Base-by-base conservation (phyloP, 2,888 invertebrate genomes). In the Thereva nobilitata region DNA sequence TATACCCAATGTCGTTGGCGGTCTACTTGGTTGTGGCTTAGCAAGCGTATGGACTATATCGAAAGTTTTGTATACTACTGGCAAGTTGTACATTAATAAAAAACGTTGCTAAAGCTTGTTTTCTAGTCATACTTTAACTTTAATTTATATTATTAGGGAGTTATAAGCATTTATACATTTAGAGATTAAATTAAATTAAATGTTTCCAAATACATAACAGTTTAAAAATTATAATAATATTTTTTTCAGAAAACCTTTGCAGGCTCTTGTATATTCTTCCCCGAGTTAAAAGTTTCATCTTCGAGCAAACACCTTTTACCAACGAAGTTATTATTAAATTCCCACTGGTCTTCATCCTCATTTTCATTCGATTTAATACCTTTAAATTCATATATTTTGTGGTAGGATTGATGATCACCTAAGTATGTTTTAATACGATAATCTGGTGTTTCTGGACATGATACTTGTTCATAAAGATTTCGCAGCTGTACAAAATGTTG, bases 1-100 rank as follows among this genome's bases (percentile, higher is more conserved):
- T 1, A 86, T 88, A 74, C 86, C 89, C 3, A 88, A 88, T 74
- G 82, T 85, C 35, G 78, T 85, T 42, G 89, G 89, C 5, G 85
- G 87, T 1, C 74, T 89, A 4, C 69, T 84, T 53, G 88, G 88
- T 8, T 86, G 83, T 73, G 82, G 83, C 41, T 64, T 83, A 40
- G 83, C 83, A 3, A 84, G 85, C 71, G 80, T 84, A 5, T 79
- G 78, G 64, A 76, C 76, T 3, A 80, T 80, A 55, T 76, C 77
- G 4, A 78, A 78, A 64, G 76, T 80, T 4, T 67, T 80, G 3
- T 78, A 78, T 45, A 73, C 74, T 42, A 80, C 79, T 8, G 79
- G 75, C 41, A 77, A 76, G 45, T 76, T 77, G 0, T 80, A 78
- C 65, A 72, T 80, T 64, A 77, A 72, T 70, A 80, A 77, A 71